A percentile compares a stretch with the other conserved stretches of the same genome.
Conservation (phyloP, 2,888 invertebrate genomes). For the Drosophila rubida region DNA sequence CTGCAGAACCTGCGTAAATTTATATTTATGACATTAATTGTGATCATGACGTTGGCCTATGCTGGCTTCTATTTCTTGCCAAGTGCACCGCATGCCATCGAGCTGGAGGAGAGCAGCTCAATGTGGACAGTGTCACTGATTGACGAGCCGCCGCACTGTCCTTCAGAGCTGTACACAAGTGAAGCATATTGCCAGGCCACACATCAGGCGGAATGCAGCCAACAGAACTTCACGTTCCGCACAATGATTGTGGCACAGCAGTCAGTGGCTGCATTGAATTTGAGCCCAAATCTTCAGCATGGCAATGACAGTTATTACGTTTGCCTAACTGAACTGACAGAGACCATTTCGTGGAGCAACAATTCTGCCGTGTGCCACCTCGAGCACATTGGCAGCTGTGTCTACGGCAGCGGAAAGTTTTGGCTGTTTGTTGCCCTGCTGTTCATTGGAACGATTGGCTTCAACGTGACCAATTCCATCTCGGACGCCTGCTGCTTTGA, state of each 20-base stretch:
- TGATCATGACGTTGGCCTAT: constrained; percentile 88
- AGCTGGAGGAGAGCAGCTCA: constrained; percentile 45
- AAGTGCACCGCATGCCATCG: constrained; percentile 69
- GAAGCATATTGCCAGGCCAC: constrained; percentile 47
- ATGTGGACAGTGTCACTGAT: constrained; percentile 61
- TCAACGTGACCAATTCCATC: constrained; percentile 93
- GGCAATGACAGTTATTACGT: constrained; percentile 50
- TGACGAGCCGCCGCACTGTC: constrained; percentile 40
- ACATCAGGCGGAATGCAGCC: constrained; percentile 55
- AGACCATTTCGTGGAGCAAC: constrained; percentile 19
- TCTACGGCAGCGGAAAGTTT: constrained; percentile 88
- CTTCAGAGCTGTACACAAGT: constrained; percentile 39
- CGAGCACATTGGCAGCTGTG: constrained; percentile 61
- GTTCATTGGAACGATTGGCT: constrained; percentile 91
- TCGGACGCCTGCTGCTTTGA: constrained; percentile 97
- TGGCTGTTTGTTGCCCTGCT: constrained; percentile 91
- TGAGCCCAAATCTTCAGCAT: constrained; percentile 41
- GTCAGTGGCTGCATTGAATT: constrained; percentile 9
- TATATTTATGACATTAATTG: constrained; percentile 89
- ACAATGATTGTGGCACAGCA: constrained; percentile 55
- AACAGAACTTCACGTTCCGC: constrained; percentile 31
- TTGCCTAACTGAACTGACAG: constrained; percentile 30
- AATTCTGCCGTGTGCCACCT: constrained; percentile 54
- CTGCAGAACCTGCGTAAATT: constrained; percentile 86
- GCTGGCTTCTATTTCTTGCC: constrained; percentile 90